These are phyloP conservation scores for Drosophila equinoxialis DNA, from an alignment of 1,140 invertebrate species.

Conservation along the genomic window DNA sequence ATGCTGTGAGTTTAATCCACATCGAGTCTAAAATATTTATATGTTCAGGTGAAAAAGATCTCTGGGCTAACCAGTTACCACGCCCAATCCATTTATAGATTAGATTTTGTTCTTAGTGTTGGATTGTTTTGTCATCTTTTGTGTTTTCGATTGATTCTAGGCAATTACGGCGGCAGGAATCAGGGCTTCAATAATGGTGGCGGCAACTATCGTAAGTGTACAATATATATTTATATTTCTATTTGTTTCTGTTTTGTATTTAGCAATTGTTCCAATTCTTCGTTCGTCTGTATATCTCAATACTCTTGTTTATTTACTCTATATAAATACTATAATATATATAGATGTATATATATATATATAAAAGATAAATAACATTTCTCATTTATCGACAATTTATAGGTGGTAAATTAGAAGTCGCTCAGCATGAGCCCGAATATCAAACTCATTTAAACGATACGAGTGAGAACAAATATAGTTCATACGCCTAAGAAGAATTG, in stretches of 20 bases:
- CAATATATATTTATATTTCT: not conserved
- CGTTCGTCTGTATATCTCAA: conserved; percentile 24
- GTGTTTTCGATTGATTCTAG: conserved; percentile 57
- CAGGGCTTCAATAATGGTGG: conserved; percentile 83
- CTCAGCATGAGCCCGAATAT: conserved; percentile 77
- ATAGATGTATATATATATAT: not conserved
- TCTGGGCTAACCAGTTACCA: not conserved
- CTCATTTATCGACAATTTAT: conserved; percentile 82
- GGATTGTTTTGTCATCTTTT: conserved; percentile 28
- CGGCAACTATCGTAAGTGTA: conserved; percentile 81
- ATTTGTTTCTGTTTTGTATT: conserved; percentile 8
- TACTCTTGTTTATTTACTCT: conserved; percentile 25
- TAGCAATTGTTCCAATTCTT: conserved; percentile 4
- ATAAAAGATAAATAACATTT: conserved; percentile 63
- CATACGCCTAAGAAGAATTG: conserved; percentile 70
- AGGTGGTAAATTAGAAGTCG: conserved; percentile 80
- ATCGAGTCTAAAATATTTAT: conserved; percentile 10
- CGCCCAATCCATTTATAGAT: conserved; percentile 15
- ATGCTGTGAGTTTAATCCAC: conserved; percentile 84
- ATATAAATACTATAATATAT: not conserved
- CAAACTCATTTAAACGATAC: conserved; percentile 81
- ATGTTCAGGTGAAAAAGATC: not conserved
- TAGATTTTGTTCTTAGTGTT: conserved; percentile 24
- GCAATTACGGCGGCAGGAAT: conserved; percentile 84
- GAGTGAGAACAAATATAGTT: conserved; percentile 62